Evolutionary conservation across 2,888 invertebrate species (phyloP).

Genomic region (Cryptosula pallasiana): DNA sequence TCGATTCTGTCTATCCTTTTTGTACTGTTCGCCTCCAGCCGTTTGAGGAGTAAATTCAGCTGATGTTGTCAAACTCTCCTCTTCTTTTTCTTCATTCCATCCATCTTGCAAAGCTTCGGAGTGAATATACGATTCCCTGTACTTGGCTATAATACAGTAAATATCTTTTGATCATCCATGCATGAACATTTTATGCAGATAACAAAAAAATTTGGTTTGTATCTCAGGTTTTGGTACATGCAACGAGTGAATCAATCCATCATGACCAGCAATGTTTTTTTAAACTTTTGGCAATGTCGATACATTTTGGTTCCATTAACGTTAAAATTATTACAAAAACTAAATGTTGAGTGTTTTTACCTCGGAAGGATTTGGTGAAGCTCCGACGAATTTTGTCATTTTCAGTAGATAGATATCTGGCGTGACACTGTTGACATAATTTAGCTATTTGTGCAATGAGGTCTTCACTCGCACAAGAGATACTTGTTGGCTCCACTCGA

Average conservation of each 20-base stretch:
- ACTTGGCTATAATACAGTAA: no score
- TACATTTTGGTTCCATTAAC: no score
- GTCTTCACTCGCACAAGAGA: background rate
- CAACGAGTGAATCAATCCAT: no score
- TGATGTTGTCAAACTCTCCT: background rate
- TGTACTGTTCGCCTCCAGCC: background rate
- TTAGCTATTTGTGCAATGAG: background rate
- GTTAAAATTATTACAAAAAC: no score
- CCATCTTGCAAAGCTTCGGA: background rate
- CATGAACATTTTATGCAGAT: no score
- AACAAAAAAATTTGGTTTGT: no score
- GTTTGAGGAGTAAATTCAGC: background rate
- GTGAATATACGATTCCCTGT: constrained; percentile 5
- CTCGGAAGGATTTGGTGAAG: constrained; percentile 13
- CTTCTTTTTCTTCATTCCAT: background rate
- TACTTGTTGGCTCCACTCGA: background rate
- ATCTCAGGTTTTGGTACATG: no score
- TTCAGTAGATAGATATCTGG: background rate
- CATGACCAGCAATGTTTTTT: no score
- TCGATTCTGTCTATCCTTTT: background rate
- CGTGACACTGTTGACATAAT: constrained; percentile 3
- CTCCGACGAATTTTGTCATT: background rate
- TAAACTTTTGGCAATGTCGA: no score
- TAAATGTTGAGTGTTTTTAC: no score
- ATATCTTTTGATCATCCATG: no score